Base-by-base conservation (phyloP, 2,113 vertebrate genomes). In the Cynopterus brachyotis region DNA sequence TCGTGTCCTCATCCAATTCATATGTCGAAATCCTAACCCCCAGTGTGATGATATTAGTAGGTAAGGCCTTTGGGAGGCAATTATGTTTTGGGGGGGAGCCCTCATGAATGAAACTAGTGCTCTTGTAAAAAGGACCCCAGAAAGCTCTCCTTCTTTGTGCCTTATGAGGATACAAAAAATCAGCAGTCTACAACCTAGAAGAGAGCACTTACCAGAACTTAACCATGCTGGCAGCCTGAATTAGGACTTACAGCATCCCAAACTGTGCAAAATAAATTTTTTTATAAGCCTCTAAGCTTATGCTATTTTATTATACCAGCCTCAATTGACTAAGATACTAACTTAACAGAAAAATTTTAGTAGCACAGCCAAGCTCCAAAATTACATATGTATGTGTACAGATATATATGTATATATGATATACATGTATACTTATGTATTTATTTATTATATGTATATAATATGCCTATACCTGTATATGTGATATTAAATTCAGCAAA, bases 281-380 rank as follows among this genome's bases (percentile, higher is more conserved):
- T 85, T 67, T 70, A 70, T 37, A 67, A 85, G 73, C 53, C 42
- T 70, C 42, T 7, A 24, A 28, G 24, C 15, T 40, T 67, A 13
- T 69, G 3, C 30, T 83, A 75, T 66, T 62, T 94, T 76, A 19
- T n/a, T 60, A 69, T 50, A 70, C 8, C 40, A 70, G 19, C 22
- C 42, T 69, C 69, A 22, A 62, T 4, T 42, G 84, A 72, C 30
- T 53, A 91, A 78, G 20, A 85, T 10, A 42, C 7, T 89, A 96
- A 84, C 91, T 97, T 98, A 94, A 95, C 94, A 94, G 35, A 90
- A 87, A 88, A 64, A 30, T 4, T 45, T 50, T 80, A 84, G 55
- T 57, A 85, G 20, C 32, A 64, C 0, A 9, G 4, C 15, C 13
- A 82, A 60, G 80, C 42, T 83, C 11, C 53, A n/a, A 69, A 42